Evolutionary conservation across 2,888 invertebrate genomes (phyloP).

Genomic region (Encarsia formosa): DNA sequence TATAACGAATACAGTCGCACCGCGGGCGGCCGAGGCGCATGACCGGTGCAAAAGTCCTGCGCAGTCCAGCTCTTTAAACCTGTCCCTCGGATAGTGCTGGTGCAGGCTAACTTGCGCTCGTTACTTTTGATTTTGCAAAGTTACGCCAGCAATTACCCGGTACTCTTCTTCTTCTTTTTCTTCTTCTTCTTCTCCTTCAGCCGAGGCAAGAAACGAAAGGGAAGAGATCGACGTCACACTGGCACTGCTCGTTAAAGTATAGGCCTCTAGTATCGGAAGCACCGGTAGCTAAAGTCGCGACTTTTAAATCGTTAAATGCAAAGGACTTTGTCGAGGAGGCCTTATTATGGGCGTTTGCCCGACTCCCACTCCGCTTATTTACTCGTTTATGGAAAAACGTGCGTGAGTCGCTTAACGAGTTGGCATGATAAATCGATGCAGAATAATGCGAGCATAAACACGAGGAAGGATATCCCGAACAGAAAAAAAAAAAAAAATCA

Average conservation of each 20-base stretch:
- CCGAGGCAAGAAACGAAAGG: neutral
- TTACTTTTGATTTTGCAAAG: slow-evolving; percentile 33
- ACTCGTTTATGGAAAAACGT: too few species aligned
- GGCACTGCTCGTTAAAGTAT: slow-evolving; percentile 28
- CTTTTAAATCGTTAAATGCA: slow-evolving; percentile 28
- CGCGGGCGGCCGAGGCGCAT: too few species aligned
- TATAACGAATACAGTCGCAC: too few species aligned
- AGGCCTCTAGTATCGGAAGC: too few species aligned
- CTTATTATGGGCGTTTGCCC: slow-evolving; percentile 33
- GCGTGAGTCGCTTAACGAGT: too few species aligned
- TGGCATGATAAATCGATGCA: too few species aligned
- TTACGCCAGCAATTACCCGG: slow-evolving; percentile 30
- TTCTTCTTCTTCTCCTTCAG: neutral
- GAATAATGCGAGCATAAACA: too few species aligned
- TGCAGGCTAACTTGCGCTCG: slow-evolving; percentile 13
- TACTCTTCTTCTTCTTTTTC: slow-evolving; percentile 7
- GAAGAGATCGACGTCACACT: slow-evolving; percentile 5
- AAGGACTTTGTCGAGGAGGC: slow-evolving; percentile 25
- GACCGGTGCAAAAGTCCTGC: too few species aligned
- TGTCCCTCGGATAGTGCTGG: neutral
- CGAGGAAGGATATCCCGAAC: too few species aligned
- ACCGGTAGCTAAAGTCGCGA: slow-evolving; percentile 15
- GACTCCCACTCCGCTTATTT: slow-evolving; percentile 30
- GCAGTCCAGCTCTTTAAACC: too few species aligned
- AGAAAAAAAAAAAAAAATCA: too few species aligned